Conservation (phyloP, 1,140 invertebrate species). For the Matsumurasca onukii region DNA sequence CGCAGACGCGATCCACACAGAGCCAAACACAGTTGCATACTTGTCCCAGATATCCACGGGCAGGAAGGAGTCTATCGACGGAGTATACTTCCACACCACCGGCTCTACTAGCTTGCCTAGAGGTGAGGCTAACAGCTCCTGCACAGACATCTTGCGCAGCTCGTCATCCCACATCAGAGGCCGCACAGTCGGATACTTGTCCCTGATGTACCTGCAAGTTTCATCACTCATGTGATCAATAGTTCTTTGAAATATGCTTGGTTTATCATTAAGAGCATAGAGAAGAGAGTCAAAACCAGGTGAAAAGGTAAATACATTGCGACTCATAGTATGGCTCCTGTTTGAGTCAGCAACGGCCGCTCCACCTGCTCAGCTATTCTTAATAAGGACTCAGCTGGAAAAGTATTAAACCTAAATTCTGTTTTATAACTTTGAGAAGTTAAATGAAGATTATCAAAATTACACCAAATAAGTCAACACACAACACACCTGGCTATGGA, state of each 20-base stretch:
- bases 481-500: constrained; percentile 35
- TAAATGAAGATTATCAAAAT: too few species aligned
- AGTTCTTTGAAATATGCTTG: too few species aligned
- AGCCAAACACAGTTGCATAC: constrained; percentile 51
- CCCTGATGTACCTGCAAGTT: constrained; percentile 39
- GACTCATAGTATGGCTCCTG: too few species aligned
- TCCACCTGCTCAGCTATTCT: too few species aligned
- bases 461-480: too few species aligned
- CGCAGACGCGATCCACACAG: constrained; percentile 63
- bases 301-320: too few species aligned
- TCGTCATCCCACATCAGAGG: constrained; percentile 68
- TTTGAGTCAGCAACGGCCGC: too few species aligned
- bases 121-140: constrained; percentile 48
- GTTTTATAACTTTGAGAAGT: too few species aligned
- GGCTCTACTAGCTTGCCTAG: constrained; percentile 54
- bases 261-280: too few species aligned
- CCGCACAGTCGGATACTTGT: constrained; percentile 42
- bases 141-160: constrained; percentile 52
- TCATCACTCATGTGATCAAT: background rate
- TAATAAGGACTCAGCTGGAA: too few species aligned
- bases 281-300: too few species aligned
- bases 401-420: too few species aligned
- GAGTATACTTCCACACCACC: constrained; percentile 50
- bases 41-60: constrained; percentile 26
- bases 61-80: constrained; percentile 21